phyloP scores from a whole-genome alignment of 2,888 invertebrate genomes.

The Agrotis clavis region DNA sequence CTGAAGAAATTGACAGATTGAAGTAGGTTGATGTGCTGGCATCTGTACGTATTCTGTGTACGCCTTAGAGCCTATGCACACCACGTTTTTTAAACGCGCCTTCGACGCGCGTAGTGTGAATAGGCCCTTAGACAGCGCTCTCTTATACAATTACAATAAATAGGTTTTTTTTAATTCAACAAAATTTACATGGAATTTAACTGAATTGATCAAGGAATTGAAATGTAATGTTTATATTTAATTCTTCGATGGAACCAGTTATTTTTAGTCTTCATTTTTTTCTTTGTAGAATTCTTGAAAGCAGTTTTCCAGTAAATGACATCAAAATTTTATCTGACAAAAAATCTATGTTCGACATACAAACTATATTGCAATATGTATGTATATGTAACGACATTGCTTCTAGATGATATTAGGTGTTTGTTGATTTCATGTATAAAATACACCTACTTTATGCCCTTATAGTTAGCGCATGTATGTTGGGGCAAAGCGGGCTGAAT shows the following conservation, averaged over 20 bases:
- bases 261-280: no score
- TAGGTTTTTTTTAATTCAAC: background rate
- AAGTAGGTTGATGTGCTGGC: no score
- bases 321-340: no score
- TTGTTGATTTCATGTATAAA: slow-evolving; percentile 62
- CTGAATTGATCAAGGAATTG: background rate
- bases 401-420: slow-evolving; percentile 64
- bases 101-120: no score
- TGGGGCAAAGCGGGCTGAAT: background rate
- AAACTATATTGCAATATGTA: slow-evolving; percentile 60
- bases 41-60: no score
- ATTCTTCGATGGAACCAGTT: no score
- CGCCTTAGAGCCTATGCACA: no score
- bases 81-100: no score
- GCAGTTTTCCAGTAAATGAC: background rate
- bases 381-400: slow-evolving; percentile 56
- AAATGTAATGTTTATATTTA: no score
- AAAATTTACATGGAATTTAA: background rate
- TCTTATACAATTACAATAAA: no score
- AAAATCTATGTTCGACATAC: slow-evolving; percentile 33
- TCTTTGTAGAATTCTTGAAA: background rate
- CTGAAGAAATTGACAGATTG: no score
- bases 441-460: slow-evolving; percentile 43
- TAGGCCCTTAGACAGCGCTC: no score
- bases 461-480: slow-evolving; percentile 31